Base-by-base conservation (phyloP, 2,888 invertebrate species). In the Calliopum simillimum region DNA sequence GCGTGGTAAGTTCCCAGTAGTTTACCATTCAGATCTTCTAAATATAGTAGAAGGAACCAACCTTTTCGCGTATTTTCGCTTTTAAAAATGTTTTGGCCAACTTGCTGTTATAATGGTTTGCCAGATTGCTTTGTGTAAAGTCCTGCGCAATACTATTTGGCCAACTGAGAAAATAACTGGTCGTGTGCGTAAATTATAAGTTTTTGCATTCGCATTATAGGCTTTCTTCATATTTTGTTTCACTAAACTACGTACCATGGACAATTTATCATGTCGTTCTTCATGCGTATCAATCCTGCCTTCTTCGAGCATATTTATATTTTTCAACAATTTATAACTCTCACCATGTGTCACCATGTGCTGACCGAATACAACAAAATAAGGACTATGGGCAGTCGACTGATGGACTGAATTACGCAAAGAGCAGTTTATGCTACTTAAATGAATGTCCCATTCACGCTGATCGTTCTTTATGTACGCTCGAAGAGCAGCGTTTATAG, bases 401-500 rank as follows among this genome's bases (percentile, higher is more conserved):
- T 69, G 71, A 12, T 68, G 72, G 19, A 56, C 41, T 4, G 64
- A 71, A n/a, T 64, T 65, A 4, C 69, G 67, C 49, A 70, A 56
- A 3, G 71, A 66, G 14, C 66, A 58, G 21, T 47, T 68, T 25
- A 73, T 67, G 4, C 44, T 51, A 16, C 33, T 41, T 19, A 72
- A 44, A 56, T 69, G 16, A 1, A 11, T 13, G 25, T 70, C 72
- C 74, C 72, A 64, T 11, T n/a, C 25, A 16, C 53, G 14, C n/a
- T 74, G 71, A 25, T 73, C 73, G n/a, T 59, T 69, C 12, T 55
- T 43, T 19, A 70, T 56, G 41, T 63, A 58, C 5, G 72, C 33
- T 25, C 72, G 21, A 11, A 83, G 76, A 70, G 77, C 78, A 0
- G 81, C n/a, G n/a, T n/a, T n/a, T n/a, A n/a, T n/a, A n/a, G n/a